Percentiles rank a stretch among this genome's conserved stretches.
phyloP scores from a whole-genome alignment of 1,140 invertebrate genomes.

The Bombus fervidus region DNA sequence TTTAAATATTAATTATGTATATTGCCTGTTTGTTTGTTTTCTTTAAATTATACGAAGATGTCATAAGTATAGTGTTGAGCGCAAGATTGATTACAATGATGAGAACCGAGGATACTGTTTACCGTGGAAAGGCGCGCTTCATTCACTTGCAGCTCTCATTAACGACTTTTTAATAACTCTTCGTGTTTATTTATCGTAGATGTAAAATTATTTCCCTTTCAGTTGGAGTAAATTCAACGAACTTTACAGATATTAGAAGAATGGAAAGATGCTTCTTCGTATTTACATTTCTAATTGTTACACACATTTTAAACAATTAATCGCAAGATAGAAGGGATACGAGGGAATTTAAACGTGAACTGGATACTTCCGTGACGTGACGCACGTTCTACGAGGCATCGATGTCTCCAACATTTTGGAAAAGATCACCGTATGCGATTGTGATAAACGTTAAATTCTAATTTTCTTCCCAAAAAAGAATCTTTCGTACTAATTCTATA shows the following conservation, averaged over 20 bases:
- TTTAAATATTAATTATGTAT: neutral
- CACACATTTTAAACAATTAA: too few relatives aligned
- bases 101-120: neutral
- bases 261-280: neutral
- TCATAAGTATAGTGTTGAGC: neutral
- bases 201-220: neutral
- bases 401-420: conserved; percentile 13
- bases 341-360: neutral
- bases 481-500: neutral
- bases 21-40: neutral
- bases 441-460: neutral
- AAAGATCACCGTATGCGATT: too few relatives aligned
- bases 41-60: neutral
- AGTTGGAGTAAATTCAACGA: neutral
- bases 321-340: neutral
- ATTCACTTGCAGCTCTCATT: neutral
- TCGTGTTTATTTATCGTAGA: neutral
- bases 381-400: neutral
- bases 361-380: neutral
- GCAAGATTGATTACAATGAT: conserved; percentile 4
- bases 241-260: neutral
- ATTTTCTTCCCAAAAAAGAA: neutral
- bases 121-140: neutral
- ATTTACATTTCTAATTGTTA: neutral
- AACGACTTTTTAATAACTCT: neutral